These are phyloP conservation scores for Aldrovandia affinis DNA, from an alignment of 2,797 vertebrate species.

Conservation along the genomic window DNA sequence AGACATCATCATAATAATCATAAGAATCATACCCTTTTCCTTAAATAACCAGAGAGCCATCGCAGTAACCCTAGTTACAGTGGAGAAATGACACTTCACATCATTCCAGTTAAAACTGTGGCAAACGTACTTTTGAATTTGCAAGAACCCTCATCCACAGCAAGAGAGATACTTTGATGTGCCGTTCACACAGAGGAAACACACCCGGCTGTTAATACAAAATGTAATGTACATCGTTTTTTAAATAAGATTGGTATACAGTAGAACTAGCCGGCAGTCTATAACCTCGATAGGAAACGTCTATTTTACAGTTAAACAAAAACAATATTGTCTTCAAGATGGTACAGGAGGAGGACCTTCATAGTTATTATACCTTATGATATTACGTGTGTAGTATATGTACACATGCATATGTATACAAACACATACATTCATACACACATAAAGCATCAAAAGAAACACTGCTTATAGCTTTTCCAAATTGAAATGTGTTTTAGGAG, in stretches of 20 bases:
- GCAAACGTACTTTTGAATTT: conserved; percentile 58
- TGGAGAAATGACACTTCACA: conserved; percentile 72
- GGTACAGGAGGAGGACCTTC: background rate
- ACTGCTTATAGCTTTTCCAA: no score
- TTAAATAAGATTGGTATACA: conserved; percentile 65
- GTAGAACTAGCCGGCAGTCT: conserved; percentile 1
- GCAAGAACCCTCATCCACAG: conserved; percentile 48
- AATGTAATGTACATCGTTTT: conserved; percentile 69
- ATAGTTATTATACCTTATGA: no score
- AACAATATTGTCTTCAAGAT: background rate
- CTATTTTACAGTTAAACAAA: background rate
- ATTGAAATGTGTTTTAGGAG: no score
- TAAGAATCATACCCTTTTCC: conserved; percentile 70
- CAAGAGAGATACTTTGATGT: conserved; percentile 59
- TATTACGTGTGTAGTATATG: no score
- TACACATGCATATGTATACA: no score
- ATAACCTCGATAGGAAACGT: background rate
- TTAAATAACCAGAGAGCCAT: conserved; percentile 66
- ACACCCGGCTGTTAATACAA: conserved; percentile 66
- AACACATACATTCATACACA: background rate
- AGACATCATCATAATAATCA: conserved; percentile 67
- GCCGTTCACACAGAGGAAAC: conserved; percentile 64
- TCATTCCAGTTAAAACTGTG: conserved; percentile 72
- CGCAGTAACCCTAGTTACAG: conserved; percentile 71
- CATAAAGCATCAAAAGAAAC: no score